Conservation (phyloP, 2,888 invertebrate genomes). For the Phyllotreta cruciferae region DNA sequence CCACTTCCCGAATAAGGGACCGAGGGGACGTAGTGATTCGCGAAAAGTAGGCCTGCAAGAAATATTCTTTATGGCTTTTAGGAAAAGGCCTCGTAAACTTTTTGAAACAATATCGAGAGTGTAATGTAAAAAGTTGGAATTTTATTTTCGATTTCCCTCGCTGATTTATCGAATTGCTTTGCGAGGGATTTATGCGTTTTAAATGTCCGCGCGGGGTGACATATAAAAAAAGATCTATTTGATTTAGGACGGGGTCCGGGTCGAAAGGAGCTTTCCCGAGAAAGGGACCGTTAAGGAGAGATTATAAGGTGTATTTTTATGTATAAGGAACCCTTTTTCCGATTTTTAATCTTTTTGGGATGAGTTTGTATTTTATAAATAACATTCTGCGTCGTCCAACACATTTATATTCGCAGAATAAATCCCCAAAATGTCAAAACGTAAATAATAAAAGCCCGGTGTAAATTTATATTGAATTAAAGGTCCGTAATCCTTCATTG, state of each 20-base stretch:
- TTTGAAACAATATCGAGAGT: slow-evolving; percentile 36
- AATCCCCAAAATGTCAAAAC: no score
- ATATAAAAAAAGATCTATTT: slow-evolving; percentile 25
- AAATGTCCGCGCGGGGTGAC: slow-evolving; percentile 30
- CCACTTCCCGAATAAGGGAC: slow-evolving; percentile 20
- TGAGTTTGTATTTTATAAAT: slow-evolving; percentile 4
- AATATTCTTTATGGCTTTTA: slow-evolving; percentile 36
- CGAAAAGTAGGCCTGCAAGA: slow-evolving; percentile 33
- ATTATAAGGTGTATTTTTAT: slow-evolving; percentile 21
- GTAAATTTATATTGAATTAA: no score
- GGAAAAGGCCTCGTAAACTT: slow-evolving; percentile 35
- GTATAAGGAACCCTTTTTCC: slow-evolving; percentile 1
- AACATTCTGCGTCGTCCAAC: not conserved
- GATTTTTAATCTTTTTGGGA: slow-evolving; percentile 4
- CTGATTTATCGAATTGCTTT: slow-evolving; percentile 32
- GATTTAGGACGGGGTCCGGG: slow-evolving; percentile 26
- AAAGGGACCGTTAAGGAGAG: not conserved
- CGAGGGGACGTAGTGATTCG: slow-evolving; percentile 32
- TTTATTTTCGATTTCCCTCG: slow-evolving; percentile 31
- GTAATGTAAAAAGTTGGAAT: slow-evolving; percentile 36
- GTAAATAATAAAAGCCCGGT: no score
- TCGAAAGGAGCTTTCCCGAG: not conserved
- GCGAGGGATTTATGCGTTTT: slow-evolving; percentile 30
- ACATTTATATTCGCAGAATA: no score
- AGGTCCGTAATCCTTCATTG: no score